phyloP scores from a whole-genome alignment of 2,888 invertebrate genomes.

The Trissonchulus sp. region DNA sequence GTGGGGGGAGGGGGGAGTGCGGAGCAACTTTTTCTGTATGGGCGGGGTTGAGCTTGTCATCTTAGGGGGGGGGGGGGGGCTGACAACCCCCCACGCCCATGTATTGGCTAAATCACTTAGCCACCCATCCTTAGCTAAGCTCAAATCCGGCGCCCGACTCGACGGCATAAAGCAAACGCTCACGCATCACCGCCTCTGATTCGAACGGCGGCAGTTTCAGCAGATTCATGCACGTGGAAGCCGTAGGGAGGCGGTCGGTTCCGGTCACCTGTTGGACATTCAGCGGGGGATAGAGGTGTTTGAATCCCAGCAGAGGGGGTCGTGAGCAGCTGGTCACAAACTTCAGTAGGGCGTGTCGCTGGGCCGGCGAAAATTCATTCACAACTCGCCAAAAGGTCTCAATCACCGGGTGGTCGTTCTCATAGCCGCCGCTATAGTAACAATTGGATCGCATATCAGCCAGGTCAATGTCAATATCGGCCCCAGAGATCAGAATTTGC shows the following conservation, averaged over 20 bases:
- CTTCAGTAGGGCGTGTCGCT: conserved; percentile 76
- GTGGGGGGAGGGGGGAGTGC: too few relatives aligned
- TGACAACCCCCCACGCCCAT: too few relatives aligned
- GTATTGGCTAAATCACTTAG: too few relatives aligned
- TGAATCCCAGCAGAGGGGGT: conserved; percentile 69
- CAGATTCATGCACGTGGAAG: conserved; percentile 96
- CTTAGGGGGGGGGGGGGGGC: too few relatives aligned
- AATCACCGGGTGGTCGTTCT: conserved; percentile 73
- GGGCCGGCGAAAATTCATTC: conserved; percentile 64
- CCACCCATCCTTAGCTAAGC: conserved; percentile 63
- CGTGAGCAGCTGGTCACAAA: conserved; percentile 97
- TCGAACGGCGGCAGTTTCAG: conserved; percentile 86
- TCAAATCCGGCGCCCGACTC: conserved; percentile 94
- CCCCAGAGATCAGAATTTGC: conserved; percentile 92
- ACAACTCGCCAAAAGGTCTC: conserved; percentile 82
- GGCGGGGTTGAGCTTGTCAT: too few relatives aligned
- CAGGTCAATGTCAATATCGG: conserved; percentile 84
- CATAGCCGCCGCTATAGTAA: conserved; percentile 64
- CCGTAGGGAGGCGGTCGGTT: conserved; percentile 72
- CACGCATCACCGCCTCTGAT: conserved; percentile 67
- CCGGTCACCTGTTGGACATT: conserved; percentile 67
- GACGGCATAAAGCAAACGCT: conserved; percentile 83
- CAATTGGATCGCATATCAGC: conserved; percentile 77
- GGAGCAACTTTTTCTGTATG: too few relatives aligned
- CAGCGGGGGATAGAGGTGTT: conserved; percentile 91